phyloP scores from a whole-genome alignment of 2,113 vertebrate genomes.

The Eretmochelys imbricata region DNA sequence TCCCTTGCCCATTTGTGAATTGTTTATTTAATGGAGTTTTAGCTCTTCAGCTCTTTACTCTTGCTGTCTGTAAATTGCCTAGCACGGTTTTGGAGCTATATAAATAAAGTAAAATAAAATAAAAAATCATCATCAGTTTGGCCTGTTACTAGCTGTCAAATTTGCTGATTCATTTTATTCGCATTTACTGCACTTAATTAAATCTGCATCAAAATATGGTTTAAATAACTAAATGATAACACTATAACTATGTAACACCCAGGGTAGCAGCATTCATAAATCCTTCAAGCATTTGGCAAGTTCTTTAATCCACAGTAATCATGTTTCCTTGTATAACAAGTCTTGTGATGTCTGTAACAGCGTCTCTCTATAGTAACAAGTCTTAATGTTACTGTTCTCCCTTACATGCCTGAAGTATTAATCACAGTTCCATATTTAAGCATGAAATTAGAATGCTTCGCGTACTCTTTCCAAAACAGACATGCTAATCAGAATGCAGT shows the following conservation, averaged over 20 bases:
- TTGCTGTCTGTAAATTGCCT: background rate
- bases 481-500: conserved; percentile 45
- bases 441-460: conserved; percentile 53
- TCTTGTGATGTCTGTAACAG: conserved; percentile 67
- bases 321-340: conserved; percentile 71
- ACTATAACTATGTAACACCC: conserved; percentile 64
- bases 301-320: conserved; percentile 65
- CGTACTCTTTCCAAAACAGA: conserved; percentile 66
- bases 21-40: background rate
- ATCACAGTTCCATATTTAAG: conserved; percentile 71
- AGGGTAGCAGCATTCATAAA: conserved; percentile 72
- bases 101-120: background rate
- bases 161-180: conserved; percentile 50
- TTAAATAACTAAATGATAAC: conserved; percentile 56
- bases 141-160: conserved; percentile 4
- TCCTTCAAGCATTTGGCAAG: conserved; percentile 70
- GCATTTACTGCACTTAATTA: conserved; percentile 24
- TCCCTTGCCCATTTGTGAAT: background rate
- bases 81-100: background rate
- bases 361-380: conserved; percentile 58
- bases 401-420: conserved; percentile 68
- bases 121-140: background rate
- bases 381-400: conserved; percentile 24
- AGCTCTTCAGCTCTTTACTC: background rate
- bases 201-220: conserved; percentile 30